phyloP scores from a whole-genome alignment of 2,888 invertebrate genomes.

The Leuctra nigra region DNA sequence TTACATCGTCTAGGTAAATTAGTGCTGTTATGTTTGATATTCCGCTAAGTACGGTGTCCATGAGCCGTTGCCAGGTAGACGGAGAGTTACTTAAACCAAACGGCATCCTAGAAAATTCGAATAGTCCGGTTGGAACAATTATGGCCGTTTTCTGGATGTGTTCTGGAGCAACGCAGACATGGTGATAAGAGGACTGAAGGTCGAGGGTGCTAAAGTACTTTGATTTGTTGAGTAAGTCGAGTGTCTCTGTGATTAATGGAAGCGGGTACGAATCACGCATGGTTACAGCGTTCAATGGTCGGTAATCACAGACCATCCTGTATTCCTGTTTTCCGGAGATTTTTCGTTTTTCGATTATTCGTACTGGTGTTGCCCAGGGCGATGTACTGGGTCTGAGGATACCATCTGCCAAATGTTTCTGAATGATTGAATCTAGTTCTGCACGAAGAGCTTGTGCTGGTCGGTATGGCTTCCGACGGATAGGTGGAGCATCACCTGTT shows the following conservation, averaged over 20 bases:
- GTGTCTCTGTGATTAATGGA: conserved; percentile 33
- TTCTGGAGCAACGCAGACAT: conserved; percentile 1
- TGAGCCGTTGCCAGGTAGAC: not conserved
- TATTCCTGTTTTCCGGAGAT: conserved; percentile 20
- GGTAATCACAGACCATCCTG: conserved; percentile 33
- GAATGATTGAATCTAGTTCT: conserved; percentile 9
- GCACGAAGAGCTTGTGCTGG: not conserved
- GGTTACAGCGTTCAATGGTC: conserved; percentile 33
- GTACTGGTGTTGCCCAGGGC: conserved; percentile 35
- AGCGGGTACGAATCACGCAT: conserved; percentile 33
- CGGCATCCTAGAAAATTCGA: conserved; percentile 16
- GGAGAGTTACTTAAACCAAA: conserved; percentile 17
- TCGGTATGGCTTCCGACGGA: not conserved
- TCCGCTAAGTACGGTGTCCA: not conserved
- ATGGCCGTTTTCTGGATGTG: conserved; percentile 15
- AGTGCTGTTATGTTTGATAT: not conserved
- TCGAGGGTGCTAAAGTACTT: conserved; percentile 24
- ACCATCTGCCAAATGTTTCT: not conserved
- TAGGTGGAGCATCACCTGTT: not conserved
- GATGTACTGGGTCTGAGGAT: conserved; percentile 30
- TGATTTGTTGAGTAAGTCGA: conserved; percentile 31
- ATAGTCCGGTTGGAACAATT: conserved; percentile 14
- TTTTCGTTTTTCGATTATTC: conserved; percentile 36
- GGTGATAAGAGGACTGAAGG: conserved; percentile 8
- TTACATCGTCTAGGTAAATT: conserved; percentile 30